phyloP scores from a whole-genome alignment of 2,797 vertebrate genomes.

The Spheniscus humboldti region DNA sequence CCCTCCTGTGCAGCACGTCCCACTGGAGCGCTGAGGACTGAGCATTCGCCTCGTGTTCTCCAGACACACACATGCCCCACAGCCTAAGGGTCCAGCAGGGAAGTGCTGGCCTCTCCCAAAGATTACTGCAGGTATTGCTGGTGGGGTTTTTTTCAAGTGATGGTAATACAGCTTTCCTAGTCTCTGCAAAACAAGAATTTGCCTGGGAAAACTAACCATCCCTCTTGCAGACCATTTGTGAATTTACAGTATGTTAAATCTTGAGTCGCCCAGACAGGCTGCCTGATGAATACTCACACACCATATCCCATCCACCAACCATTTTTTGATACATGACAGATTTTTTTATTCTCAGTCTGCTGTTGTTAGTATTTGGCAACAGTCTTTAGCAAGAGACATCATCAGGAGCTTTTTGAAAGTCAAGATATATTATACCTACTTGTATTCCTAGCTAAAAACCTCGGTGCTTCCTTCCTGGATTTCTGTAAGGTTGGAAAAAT shows the following conservation, averaged over 20 bases:
- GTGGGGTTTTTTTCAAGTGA: background rate
- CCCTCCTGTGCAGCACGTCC: background rate
- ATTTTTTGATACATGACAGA: background rate
- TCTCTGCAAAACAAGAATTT: background rate
- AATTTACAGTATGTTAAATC: background rate
- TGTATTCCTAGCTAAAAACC: background rate
- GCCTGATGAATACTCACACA: background rate
- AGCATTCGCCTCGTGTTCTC: background rate
- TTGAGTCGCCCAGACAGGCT: background rate
- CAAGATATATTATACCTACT: background rate
- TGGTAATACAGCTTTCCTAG: background rate
- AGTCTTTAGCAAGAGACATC: background rate
- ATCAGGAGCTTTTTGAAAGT: background rate
- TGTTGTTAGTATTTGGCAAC: background rate
- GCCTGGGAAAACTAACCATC: background rate
- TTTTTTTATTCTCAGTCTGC: background rate
- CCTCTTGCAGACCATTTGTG: background rate
- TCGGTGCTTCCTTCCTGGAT: background rate
- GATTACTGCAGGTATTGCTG: background rate
- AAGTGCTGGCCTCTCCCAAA: background rate
- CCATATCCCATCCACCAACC: background rate
- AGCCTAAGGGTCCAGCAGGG: background rate
- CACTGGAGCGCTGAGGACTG: background rate
- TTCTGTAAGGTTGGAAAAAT: background rate
- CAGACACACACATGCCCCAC: fast-evolving